Conservation (phyloP, 2,797 vertebrate genomes). For the Ptychobarbus kaznakovi region DNA sequence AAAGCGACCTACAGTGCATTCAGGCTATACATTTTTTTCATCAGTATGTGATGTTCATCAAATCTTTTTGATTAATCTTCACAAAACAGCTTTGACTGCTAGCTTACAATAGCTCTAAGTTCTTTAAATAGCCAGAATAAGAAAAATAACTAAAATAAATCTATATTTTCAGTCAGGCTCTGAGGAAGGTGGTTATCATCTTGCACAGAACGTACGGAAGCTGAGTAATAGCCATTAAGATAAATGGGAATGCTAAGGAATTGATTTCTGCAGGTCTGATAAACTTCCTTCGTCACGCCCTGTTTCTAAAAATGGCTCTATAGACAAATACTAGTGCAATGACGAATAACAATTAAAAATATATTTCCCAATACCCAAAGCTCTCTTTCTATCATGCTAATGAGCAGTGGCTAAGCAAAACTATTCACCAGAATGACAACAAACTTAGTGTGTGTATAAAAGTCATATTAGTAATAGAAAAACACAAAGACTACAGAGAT, state of each 20-base stretch:
- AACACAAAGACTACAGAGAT: neutral
- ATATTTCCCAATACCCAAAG: neutral
- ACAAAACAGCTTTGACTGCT: neutral
- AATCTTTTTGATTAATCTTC: neutral
- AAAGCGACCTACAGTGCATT: no score
- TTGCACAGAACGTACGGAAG: neutral
- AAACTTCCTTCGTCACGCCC: neutral
- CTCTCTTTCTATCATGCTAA: neutral
- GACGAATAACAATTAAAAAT: neutral
- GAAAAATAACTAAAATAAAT: neutral
- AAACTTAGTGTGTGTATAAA: neutral
- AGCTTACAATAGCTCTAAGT: neutral
- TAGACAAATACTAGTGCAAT: neutral
- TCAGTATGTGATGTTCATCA: no score
- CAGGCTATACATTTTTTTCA: no score
- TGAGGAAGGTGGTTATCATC: neutral
- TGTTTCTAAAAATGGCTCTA: neutral
- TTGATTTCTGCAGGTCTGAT: neutral
- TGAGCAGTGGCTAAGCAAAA: neutral
- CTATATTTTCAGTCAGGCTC: neutral
- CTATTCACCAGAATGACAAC: conserved; percentile 2
- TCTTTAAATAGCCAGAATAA: neutral
- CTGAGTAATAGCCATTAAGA: neutral
- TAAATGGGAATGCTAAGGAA: neutral
- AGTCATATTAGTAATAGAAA: neutral